Conservation (phyloP, 2,797 vertebrate species). For the Myotis myotis region DNA sequence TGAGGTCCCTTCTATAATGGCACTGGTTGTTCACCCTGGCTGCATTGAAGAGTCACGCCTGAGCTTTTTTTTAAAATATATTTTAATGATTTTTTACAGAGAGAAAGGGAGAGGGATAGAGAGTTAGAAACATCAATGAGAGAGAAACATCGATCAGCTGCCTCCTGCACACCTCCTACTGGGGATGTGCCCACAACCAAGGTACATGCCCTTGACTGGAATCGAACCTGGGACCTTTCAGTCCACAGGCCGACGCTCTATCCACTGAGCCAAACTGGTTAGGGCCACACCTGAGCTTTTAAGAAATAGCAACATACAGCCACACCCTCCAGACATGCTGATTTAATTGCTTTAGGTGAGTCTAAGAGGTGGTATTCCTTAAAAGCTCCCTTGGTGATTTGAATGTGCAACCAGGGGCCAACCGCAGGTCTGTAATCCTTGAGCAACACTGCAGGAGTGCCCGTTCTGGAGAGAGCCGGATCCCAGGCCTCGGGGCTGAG, state of each 20-base stretch:
- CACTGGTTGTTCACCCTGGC: background rate
- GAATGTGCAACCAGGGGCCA: background rate
- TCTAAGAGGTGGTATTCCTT: background rate
- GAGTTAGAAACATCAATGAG: too few species aligned
- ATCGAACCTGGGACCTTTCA: too few species aligned
- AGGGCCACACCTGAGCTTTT: background rate
- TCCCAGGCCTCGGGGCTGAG: background rate
- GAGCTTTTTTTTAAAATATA: background rate
- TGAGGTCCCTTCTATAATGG: background rate
- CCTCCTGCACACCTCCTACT: too few species aligned
- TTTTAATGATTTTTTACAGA: too few species aligned
- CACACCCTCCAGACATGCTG: background rate
- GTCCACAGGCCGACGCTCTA: too few species aligned
- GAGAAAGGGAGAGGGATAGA: too few species aligned
- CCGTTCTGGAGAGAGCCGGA: background rate
- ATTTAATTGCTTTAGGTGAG: background rate
- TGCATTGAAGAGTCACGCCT: background rate
- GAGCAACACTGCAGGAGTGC: background rate
- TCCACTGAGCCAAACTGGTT: too few species aligned
- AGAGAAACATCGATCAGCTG: too few species aligned
- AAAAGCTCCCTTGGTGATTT: background rate
- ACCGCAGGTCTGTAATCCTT: background rate
- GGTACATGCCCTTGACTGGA: too few species aligned
- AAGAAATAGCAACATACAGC: background rate
- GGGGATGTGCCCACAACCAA: too few species aligned